Evolutionary conservation across 2,113 vertebrate species (phyloP).

Genomic region (Melanostigma gelatinosum): DNA sequence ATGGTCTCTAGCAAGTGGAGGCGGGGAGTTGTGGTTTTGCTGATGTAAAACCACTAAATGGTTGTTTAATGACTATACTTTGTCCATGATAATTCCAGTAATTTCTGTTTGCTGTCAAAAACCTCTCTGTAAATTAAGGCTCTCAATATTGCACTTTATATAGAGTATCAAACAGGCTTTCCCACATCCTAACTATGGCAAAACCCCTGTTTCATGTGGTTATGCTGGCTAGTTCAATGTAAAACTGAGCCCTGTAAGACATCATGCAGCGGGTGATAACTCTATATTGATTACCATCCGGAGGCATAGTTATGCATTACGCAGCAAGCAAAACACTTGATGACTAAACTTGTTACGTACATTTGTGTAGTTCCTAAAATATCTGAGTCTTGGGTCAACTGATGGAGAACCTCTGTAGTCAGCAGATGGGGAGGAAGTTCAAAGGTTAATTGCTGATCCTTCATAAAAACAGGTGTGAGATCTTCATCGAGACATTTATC

Average conservation of each 20-base stretch:
- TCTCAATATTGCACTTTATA: background rate
- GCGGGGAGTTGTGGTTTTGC: background rate
- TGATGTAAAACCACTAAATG: slow-evolving; percentile 4
- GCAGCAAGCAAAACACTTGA: background rate
- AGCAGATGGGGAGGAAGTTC: background rate
- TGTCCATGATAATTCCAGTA: background rate
- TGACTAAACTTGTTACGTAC: background rate
- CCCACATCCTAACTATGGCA: background rate
- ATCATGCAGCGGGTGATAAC: background rate
- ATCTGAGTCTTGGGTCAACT: background rate
- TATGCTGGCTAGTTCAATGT: slow-evolving; percentile 1
- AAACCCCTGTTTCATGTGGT: background rate
- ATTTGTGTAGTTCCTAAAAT: background rate
- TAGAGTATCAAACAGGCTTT: background rate
- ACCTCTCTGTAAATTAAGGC: slow-evolving; percentile 1
- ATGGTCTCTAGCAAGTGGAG: background rate
- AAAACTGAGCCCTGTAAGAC: background rate
- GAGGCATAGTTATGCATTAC: background rate
- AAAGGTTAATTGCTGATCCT: background rate
- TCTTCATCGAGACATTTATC: background rate
- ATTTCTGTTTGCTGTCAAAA: background rate
- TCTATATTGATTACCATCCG: background rate
- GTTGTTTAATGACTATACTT: background rate
- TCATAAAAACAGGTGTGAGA: background rate
- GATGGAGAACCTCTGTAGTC: background rate